Base-by-base conservation (phyloP, 2,113 vertebrate genomes). In the Lagopus leucura region DNA sequence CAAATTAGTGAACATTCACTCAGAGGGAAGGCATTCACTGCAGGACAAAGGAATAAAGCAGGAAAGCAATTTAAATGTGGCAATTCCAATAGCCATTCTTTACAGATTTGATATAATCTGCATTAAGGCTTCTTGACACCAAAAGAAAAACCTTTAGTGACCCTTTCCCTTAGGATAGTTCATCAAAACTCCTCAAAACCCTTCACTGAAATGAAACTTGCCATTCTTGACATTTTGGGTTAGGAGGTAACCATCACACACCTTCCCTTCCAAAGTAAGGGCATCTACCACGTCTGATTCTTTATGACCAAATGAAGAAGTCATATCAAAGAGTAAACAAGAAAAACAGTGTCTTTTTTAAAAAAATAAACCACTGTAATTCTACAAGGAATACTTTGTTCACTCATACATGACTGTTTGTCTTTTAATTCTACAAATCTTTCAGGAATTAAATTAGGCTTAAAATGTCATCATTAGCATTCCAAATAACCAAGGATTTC, bases 381-480 rank as follows among this genome's bases (percentile, higher is more conserved):
- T 66, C 34, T 10, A 2, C 30, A 82, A 70, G n/a, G n/a, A 85
- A 55, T 76, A 52, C 0, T 70, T 70, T 88, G 24, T 58, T 88
- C 45, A 76, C 27, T 14, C 65, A 74, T 13, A 73, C 18, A 32
- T 2, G 2, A 36, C 27, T 54, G 52, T 54, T 38, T 61, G 6
- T 1, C n/a, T 57, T 84, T 85, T 82, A 91, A 73, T 70, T 54
- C 16, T 64, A 45, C 4, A 65, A 38, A 50, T 34, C 2, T 77
- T 89, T 80, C 34, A 74, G 47, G 36, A 94, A 80, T 45, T 36
- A 45, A 25, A 88, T 80, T 47, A 82, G 30, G 86, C 61, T 88
- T 71, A 2, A 82, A 88, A 91, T 82, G 75, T 45, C 75, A 91
- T 52, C 60, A 64, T 55, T 66, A 70, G 55, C 79, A 93, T 94